phyloP scores from a whole-genome alignment of 2,797 vertebrate species.

The Centropyge bicolor region DNA sequence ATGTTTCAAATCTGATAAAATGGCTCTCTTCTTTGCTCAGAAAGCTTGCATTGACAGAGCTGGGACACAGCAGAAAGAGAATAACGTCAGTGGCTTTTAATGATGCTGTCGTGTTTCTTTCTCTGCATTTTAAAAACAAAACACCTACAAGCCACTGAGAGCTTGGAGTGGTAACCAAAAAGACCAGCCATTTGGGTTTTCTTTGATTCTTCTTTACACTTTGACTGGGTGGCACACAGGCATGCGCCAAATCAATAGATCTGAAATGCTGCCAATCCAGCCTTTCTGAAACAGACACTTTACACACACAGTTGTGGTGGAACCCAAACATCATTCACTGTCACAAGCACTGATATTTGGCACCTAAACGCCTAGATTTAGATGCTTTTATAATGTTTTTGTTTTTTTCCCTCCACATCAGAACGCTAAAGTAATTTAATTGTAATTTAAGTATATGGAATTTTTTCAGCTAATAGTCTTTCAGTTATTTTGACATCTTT shows the following conservation, averaged over 20 bases:
- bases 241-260: slow-evolving; percentile 19
- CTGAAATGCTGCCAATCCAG: slow-evolving; percentile 35
- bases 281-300: slow-evolving; percentile 2
- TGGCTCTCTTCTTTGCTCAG: slow-evolving; percentile 79
- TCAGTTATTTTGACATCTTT: neutral
- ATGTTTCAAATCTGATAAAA: slow-evolving; percentile 87
- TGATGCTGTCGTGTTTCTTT: slow-evolving; percentile 16
- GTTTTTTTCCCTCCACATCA: neutral
- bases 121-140: slow-evolving; percentile 7
- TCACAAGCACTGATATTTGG: neutral
- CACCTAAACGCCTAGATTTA: neutral
- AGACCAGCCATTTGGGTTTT: slow-evolving; percentile 23
- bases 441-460: neutral
- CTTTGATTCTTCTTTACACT: slow-evolving; percentile 11
- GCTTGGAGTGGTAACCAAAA: slow-evolving; percentile 14
- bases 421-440: neutral
- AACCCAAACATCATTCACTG: neutral
- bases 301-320: neutral
- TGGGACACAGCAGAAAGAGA: slow-evolving; percentile 17
- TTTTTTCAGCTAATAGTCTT: slow-evolving; percentile 1
- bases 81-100: slow-evolving; percentile 27
- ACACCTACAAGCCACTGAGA: slow-evolving; percentile 7
- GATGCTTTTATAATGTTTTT: slow-evolving; percentile 1
- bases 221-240: slow-evolving; percentile 21
- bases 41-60: slow-evolving; percentile 60